Percentiles rank a stretch among this genome's conserved stretches.
phyloP scores from a whole-genome alignment of 1,140 invertebrate species.

The Probaryconus sp. region DNA sequence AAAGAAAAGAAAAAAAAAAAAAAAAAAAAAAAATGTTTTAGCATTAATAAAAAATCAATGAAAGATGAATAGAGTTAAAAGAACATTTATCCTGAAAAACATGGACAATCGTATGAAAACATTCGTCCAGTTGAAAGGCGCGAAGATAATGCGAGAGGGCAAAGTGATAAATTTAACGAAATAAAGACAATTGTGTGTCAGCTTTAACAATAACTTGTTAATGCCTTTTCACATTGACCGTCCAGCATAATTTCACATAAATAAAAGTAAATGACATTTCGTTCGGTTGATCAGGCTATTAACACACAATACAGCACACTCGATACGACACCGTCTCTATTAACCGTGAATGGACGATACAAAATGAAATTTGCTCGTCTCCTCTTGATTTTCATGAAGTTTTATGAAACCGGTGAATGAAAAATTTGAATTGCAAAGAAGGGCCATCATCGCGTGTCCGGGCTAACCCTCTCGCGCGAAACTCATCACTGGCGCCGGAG shows the following conservation, averaged over 20 bases:
- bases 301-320: conserved; percentile 27
- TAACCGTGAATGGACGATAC: conserved; percentile 15
- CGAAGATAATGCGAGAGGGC: too few species aligned
- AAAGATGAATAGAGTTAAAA: too few species aligned
- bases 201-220: background rate
- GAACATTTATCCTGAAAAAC: too few species aligned
- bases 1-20: too few species aligned
- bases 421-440: conserved; percentile 41
- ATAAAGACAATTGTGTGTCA: background rate
- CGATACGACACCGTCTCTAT: conserved; percentile 14
- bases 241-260: conserved; percentile 27
- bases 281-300: conserved; percentile 20
- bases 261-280: conserved; percentile 20
- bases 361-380: conserved; percentile 20
- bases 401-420: conserved; percentile 22
- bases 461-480: conserved; percentile 11
- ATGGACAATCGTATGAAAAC: too few species aligned
- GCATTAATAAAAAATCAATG: too few species aligned
- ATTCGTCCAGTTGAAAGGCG: too few species aligned
- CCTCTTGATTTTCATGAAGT: conserved; percentile 18
- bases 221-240: conserved; percentile 4
- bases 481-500: conserved; percentile 43
- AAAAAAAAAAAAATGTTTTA: too few species aligned
- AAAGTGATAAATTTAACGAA: background rate
- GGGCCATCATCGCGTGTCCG: background rate